Percentiles rank a stretch among this genome's conserved stretches.
These are phyloP conservation scores for Remorina albescens DNA, from an alignment of 2,797 vertebrate species.

Conservation along the genomic window DNA sequence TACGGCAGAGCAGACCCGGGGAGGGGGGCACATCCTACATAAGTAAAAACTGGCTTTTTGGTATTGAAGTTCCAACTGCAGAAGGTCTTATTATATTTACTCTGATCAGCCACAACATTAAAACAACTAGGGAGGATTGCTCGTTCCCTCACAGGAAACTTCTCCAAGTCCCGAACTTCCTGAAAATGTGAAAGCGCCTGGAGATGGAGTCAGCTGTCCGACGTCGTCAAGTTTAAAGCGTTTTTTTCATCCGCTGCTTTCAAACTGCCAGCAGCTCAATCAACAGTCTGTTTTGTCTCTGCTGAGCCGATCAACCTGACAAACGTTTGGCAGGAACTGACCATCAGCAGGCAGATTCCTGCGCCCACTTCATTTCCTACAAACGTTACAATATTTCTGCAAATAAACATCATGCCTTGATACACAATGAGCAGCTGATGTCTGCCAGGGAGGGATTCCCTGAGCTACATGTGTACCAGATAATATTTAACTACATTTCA, in stretches of 20 bases:
- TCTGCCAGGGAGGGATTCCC: constrained; percentile 36
- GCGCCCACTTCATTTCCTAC: constrained; percentile 52
- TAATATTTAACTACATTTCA: too few relatives aligned
- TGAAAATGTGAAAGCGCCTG: constrained; percentile 48
- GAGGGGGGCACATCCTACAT: not conserved
- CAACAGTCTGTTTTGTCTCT: constrained; percentile 43
- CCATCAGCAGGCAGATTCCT: constrained; percentile 54
- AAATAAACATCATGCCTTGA: constrained; percentile 44
- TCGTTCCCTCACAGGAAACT: constrained; percentile 32
- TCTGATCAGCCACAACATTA: too few relatives aligned
- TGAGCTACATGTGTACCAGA: too few relatives aligned
- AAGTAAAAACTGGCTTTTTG: not conserved
- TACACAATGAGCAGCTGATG: constrained; percentile 20
- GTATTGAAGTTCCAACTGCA: too few relatives aligned
- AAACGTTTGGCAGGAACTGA: constrained; percentile 51
- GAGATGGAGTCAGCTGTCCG: constrained; percentile 39
- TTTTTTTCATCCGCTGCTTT: constrained; percentile 24
- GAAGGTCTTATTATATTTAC: not conserved
- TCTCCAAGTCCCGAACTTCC: constrained; percentile 42
- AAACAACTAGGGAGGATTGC: constrained; percentile 35
- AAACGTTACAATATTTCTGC: constrained; percentile 41
- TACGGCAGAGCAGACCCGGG: constrained; percentile 3
- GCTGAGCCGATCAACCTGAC: constrained; percentile 55
- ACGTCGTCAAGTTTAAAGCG: constrained; percentile 41
- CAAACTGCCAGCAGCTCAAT: constrained; percentile 38